phyloP scores from a whole-genome alignment of 1,140 invertebrate species.

The Lasioglossum albipes region DNA sequence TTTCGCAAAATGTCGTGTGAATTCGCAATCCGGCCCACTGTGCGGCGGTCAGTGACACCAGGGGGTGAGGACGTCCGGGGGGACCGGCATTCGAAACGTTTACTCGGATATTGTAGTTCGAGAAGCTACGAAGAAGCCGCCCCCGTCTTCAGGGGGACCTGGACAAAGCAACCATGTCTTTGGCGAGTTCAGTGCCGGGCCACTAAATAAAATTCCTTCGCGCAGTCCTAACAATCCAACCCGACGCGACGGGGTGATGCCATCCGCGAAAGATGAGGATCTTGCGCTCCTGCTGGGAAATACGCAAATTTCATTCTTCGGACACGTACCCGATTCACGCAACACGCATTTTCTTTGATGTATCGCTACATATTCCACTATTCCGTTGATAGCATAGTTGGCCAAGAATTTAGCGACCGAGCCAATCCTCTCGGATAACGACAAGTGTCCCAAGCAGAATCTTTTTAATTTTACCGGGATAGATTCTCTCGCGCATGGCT shows the following conservation, averaged over 20 bases:
- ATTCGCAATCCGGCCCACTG: no score
- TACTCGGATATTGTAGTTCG: constrained; percentile 28
- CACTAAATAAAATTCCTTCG: constrained; percentile 45
- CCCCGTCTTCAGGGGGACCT: not conserved
- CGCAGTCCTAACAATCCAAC: not conserved
- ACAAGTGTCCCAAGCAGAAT: no score
- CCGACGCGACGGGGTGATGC: no score
- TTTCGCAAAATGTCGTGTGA: no score
- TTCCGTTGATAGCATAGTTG: not conserved
- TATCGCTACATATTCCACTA: no score
- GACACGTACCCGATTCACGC: no score
- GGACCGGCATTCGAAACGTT: constrained; percentile 31
- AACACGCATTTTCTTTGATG: no score
- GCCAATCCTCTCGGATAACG: no score
- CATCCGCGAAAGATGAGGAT: not conserved
- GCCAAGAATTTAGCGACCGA: no score
- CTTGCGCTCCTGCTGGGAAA: no score
- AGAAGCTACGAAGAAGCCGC: constrained; percentile 3
- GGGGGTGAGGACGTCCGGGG: not conserved
- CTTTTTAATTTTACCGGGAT: no score
- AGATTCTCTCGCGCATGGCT: not conserved
- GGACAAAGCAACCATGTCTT: constrained; percentile 32
- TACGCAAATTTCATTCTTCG: no score
- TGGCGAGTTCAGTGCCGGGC: constrained; percentile 7
- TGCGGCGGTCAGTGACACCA: constrained; percentile 15